Base-by-base conservation (phyloP, 2,888 invertebrate genomes). In the Drosophila cyrtoloma region DNA sequence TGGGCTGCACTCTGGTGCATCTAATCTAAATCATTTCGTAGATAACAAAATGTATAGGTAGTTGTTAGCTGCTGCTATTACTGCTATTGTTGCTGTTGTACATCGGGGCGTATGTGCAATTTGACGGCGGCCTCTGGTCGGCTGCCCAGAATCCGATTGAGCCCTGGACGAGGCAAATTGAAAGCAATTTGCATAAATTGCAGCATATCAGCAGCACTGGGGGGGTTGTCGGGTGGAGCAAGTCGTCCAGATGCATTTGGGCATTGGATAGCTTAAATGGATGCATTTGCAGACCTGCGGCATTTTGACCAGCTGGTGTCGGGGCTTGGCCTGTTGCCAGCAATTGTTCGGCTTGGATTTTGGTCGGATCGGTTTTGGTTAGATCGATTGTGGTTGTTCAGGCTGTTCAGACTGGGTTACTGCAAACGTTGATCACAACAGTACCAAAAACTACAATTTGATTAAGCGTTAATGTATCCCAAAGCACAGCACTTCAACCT, bases 161-260 rank as follows among this genome's bases (percentile, higher is more conserved):
- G 60, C 33, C 74, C 68, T 57, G 72, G 75, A 81, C 78, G 67
- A 81, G 83, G 63, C 84, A 81, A 90, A 86, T 81, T 90, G 86
- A 75, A 79, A 79, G 87, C 82, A 84, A 89, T 90, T 90, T 87
- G 81, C 90, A 90, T 89, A 86, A 90, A 86, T 90, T 88, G 76
- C 75, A 57, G 56, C 63, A 56, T 64, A 71, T 57, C 77, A 60
- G 42, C 53, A 57, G 75, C 75, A 74, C 56, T 53, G n/a, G 66
- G 52, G 50, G 37, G 53, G 44, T 50, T 47, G 47, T 16, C 22
- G 28, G 35, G 55, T 35, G 56, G 6, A 28, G 56, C 28, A 28
- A 56, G 56, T 56, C 28, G 37, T 37, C 35, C 77, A 61, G 77
- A 66, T 75, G 64, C 42, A 44, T 30, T 47, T 55, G 44, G 52